These are phyloP conservation scores for Ryuthela nishihirai DNA, from an alignment of 2,888 invertebrate genomes.

Conservation along the genomic window DNA sequence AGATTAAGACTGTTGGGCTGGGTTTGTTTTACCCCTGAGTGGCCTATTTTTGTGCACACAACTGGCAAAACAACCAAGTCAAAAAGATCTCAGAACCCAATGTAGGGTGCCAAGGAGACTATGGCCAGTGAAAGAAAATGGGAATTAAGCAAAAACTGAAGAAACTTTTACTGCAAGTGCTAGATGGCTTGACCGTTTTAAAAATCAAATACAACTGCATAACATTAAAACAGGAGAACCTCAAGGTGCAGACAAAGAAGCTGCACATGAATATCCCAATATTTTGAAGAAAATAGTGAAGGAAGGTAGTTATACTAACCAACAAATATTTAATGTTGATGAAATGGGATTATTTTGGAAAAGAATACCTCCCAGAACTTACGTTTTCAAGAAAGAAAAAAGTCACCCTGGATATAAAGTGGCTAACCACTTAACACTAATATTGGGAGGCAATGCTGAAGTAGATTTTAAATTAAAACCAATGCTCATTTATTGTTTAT, in stretches of 20 bases:
- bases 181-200: constrained; percentile 39
- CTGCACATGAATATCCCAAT: background rate
- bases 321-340: constrained; percentile 35
- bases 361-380: constrained; percentile 34
- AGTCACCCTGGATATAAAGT: constrained; percentile 28
- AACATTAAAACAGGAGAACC: no score
- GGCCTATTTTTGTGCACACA: no score
- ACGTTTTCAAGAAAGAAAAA: constrained; percentile 11
- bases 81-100: no score
- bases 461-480: constrained; percentile 46
- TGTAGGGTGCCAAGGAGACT: no score
- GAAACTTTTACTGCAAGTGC: constrained; percentile 28
- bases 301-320: constrained; percentile 9
- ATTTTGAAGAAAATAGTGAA: constrained; percentile 3
- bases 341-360: constrained; percentile 40
- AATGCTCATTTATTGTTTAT: constrained; percentile 45
- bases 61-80: no score
- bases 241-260: background rate
- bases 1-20: no score
- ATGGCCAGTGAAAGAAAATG: background rate
- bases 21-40: no score
- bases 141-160: background rate
- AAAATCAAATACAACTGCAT: constrained; percentile 10
- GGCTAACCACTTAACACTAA: constrained; percentile 44
- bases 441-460: constrained; percentile 46